Evolutionary conservation across 2,113 vertebrate genomes (phyloP).

Genomic region (Dipodomys spectabilis): DNA sequence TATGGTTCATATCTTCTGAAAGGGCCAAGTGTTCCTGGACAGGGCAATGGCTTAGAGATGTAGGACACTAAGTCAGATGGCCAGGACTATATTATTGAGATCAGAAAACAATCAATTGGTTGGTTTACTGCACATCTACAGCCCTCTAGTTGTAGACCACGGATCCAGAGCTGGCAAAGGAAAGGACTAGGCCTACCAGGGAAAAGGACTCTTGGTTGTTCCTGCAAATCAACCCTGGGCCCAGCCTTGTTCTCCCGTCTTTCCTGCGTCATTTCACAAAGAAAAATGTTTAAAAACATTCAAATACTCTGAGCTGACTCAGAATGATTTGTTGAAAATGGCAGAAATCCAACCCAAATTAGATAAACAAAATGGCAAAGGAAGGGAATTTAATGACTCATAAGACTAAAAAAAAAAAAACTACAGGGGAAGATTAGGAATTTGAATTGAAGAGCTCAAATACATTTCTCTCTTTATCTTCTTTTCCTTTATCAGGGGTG

Average conservation of each 20-base stretch:
- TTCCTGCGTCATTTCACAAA: not conserved
- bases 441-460: not conserved
- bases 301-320: not conserved
- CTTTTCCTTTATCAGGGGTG: not conserved
- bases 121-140: not conserved
- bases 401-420: not conserved
- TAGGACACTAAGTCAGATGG: not conserved
- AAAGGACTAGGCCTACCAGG: fast-evolving
- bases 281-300: not conserved
- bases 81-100: too few relatives aligned
- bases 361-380: not conserved
- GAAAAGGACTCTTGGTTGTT: not conserved
- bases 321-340: not conserved
- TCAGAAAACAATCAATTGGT: not conserved
- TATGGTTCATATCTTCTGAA: too few relatives aligned
- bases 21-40: too few relatives aligned
- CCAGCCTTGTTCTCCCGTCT: not conserved
- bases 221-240: not conserved
- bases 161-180: fast-evolving
- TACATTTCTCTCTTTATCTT: not conserved
- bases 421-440: not conserved
- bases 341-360: not conserved
- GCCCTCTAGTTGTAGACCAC: not conserved
- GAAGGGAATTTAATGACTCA: not conserved
- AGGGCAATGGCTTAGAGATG: not conserved